Evolutionary conservation across 2,113 vertebrate species (phyloP), one percentile per base, ranked within the genome.

Genomic region (Picathartes gymnocephalus): DNA sequence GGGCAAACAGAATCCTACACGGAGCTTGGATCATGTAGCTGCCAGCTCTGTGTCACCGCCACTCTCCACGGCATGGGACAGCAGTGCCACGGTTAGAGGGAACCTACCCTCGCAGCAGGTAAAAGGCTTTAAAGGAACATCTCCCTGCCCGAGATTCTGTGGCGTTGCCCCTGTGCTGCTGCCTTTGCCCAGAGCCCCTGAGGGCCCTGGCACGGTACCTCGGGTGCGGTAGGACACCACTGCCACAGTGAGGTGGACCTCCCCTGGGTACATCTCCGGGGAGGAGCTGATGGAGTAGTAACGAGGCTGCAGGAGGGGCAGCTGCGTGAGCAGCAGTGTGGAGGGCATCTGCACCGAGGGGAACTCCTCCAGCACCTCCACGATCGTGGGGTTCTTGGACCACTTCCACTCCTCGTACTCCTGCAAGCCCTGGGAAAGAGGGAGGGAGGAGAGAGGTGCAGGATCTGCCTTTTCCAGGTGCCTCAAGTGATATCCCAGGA

Each of bases 251-350:
- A 99, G 99, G 97, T 99, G 99, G 58, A 99, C 99, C 97, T 99
- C 99, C 0, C 98, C 98, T 0, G 98, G 98, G 95, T 99, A 98
- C 97, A 98, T 97, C 88, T 99, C 98, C 0, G 99, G 99, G 13
- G 99, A 99, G 58, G 99, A 99, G 97, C 99, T 99, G 97, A 99
- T 99, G 83, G 99, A 99, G 69, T 99, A 99, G 97, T 99, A 99
- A 37, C 99, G 99, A 2, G 99, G 98, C 87, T 99, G 99, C 68
- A 99, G 98, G 73, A 99, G 97, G 3, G 99, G 99, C 42, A 99
- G 98, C 97, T 99, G 99, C 11, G 99, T 99, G 66, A 99, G 98
- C 57, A 99, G 98, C 95, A 99, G 97, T 0, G 99, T 99, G 89
- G 98, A 98, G 8, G 99, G 99, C 98, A 99, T 98, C 98, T 99